Evolutionary conservation across 2,888 invertebrate genomes (phyloP).

Genomic region (Limnephilus auricula): DNA sequence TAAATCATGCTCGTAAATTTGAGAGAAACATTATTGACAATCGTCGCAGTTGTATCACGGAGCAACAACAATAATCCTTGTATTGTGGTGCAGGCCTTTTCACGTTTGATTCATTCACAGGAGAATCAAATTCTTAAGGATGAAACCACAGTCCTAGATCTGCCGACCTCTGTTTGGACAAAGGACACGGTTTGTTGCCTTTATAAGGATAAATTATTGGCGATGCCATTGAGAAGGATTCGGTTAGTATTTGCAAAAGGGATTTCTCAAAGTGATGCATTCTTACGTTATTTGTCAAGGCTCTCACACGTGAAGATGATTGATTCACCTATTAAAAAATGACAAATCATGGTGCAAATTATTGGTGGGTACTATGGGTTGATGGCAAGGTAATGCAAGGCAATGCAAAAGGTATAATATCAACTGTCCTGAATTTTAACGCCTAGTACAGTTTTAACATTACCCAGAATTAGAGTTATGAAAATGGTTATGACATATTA

Average conservation of each 20-base stretch:
- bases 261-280: constrained; percentile 37
- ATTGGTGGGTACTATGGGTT: not conserved
- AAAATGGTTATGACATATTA: no score
- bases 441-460: not conserved
- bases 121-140: constrained; percentile 16
- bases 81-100: constrained; percentile 37
- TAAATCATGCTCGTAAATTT: constrained; percentile 17
- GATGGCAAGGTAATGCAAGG: not conserved
- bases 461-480: not conserved
- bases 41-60: not conserved
- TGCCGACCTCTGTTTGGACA: constrained; percentile 14
- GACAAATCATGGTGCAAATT: not conserved
- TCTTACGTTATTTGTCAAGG: constrained; percentile 34
- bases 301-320: constrained; percentile 18
- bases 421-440: not conserved
- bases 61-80: constrained; percentile 17
- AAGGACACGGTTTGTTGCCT: constrained; percentile 18
- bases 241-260: constrained; percentile 34
- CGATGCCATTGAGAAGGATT: constrained; percentile 18
- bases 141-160: constrained; percentile 44
- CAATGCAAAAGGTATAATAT: not conserved
- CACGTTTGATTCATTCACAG: constrained; percentile 42
- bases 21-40: not conserved
- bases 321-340: not conserved
- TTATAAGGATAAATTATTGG: constrained; percentile 46